These are phyloP conservation scores for Stictocephala bisonia DNA, from an alignment of 2,888 invertebrate genomes.

Conservation along the genomic window DNA sequence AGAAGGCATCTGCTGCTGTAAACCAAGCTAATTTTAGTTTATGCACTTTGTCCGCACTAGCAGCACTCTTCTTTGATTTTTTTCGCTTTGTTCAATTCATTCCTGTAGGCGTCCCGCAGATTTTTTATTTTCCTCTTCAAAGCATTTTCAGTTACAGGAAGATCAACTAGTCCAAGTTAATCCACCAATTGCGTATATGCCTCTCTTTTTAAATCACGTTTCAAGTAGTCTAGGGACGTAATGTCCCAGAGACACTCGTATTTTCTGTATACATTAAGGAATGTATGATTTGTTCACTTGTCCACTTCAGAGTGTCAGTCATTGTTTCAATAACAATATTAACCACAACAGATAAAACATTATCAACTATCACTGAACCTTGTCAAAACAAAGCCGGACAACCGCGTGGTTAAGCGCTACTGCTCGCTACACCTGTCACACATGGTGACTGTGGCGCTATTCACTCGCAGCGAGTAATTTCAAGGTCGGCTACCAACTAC, in stretches of 20 bases:
- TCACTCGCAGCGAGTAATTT: conserved; percentile 1
- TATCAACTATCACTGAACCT: not conserved
- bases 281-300: not conserved
- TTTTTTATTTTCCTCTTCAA: conserved; percentile 27
- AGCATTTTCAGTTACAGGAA: not conserved
- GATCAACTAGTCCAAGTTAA: not conserved
- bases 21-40: conserved; percentile 25
- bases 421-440: not conserved
- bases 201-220: not conserved
- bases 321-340: not conserved
- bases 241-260: too few relatives aligned
- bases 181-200: too few relatives aligned
- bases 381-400: not conserved
- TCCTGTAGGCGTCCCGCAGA: conserved; percentile 12
- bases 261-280: conserved; percentile 5
- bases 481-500: not conserved
- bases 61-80: conserved; percentile 3
- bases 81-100: conserved; percentile 26
- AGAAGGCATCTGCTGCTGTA: conserved; percentile 26
- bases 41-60: conserved; percentile 3
- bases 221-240: not conserved
- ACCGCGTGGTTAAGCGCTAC: not conserved
- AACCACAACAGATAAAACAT: too few relatives aligned
- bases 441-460: conserved; percentile 10
- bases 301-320: not conserved